A percentile compares a stretch with the other conserved stretches of the same genome.
Evolutionary conservation across 2,797 vertebrate species (phyloP).

Genomic region (Sebastes aleutianus): DNA sequence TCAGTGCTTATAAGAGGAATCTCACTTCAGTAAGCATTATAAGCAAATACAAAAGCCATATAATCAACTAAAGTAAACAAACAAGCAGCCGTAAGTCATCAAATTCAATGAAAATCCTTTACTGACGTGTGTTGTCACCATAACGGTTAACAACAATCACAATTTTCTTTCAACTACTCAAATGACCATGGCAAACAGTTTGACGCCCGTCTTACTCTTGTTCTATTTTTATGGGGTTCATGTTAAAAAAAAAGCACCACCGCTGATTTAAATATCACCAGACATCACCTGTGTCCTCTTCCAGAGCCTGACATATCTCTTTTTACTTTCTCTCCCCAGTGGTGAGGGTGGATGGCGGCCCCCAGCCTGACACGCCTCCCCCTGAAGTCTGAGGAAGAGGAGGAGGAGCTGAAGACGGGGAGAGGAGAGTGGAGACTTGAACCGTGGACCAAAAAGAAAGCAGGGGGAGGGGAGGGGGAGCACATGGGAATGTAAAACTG

Average conservation of each 20-base stretch:
- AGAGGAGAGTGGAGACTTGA: slow-evolving; percentile 27
- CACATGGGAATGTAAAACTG: slow-evolving; percentile 46
- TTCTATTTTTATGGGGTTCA: background rate
- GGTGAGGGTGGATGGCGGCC: slow-evolving; percentile 86
- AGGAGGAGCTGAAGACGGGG: slow-evolving; percentile 68
- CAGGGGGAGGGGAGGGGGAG: background rate
- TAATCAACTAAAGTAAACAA: no score
- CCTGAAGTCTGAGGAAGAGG: slow-evolving; percentile 83
- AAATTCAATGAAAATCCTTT: background rate
- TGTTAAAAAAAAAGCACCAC: background rate
- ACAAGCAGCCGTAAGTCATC: background rate
- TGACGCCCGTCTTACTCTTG: no score
- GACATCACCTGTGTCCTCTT: background rate
- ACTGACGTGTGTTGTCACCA: no score
- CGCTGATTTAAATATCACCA: slow-evolving; percentile 15
- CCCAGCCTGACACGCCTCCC: slow-evolving; percentile 79
- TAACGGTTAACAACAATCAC: accelerated
- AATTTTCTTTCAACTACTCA: background rate
- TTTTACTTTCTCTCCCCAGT: slow-evolving; percentile 71
- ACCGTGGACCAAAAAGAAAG: slow-evolving; percentile 50
- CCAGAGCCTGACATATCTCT: slow-evolving; percentile 24
- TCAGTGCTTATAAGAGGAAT: no score
- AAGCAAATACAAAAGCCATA: no score
- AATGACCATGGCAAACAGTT: background rate
- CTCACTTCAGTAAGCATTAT: no score